phyloP scores from a whole-genome alignment of 2,888 invertebrate genomes.

The Merodon equestris region DNA sequence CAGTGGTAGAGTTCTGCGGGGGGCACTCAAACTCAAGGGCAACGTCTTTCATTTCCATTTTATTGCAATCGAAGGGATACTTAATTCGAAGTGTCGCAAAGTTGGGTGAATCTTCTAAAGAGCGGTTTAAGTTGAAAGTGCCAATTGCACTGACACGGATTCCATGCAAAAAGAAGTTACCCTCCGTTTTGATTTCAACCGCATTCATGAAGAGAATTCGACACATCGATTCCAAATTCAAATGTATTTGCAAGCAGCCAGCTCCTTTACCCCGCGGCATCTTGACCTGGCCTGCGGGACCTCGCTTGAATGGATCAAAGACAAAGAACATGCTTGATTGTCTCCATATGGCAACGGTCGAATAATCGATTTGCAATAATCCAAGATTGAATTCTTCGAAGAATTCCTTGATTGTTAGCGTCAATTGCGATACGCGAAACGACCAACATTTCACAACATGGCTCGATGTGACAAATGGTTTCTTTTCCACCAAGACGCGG shows the following conservation, averaged over 20 bases:
- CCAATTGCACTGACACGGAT: slow-evolving; percentile 75
- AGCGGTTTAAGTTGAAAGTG: slow-evolving; percentile 46
- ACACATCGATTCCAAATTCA: slow-evolving; percentile 81
- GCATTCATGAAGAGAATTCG: slow-evolving; percentile 80
- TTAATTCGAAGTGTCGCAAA: slow-evolving; percentile 44
- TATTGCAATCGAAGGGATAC: slow-evolving; percentile 41
- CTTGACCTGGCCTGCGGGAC: slow-evolving; percentile 80
- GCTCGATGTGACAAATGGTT: slow-evolving; percentile 73
- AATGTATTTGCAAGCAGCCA: slow-evolving; percentile 83
- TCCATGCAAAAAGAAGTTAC: slow-evolving; percentile 81
- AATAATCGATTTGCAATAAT: slow-evolving; percentile 81
- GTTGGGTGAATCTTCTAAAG: slow-evolving; percentile 20
- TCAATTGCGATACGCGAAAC: slow-evolving; percentile 73
- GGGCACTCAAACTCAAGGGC: background rate
- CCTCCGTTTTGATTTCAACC: slow-evolving; percentile 73
- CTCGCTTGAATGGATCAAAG: slow-evolving; percentile 84
- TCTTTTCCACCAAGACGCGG: slow-evolving; percentile 73
- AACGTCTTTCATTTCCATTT: background rate
- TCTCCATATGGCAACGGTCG: slow-evolving; percentile 82
- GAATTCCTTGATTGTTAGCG: slow-evolving; percentile 71
- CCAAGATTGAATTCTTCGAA: slow-evolving; percentile 73
- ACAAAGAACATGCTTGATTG: slow-evolving; percentile 83
- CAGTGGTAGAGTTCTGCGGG: background rate
- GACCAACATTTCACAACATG: slow-evolving; percentile 74
- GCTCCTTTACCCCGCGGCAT: slow-evolving; percentile 74